phyloP scores from a whole-genome alignment of 2,888 invertebrate genomes.

The Scaptomyza flava region DNA sequence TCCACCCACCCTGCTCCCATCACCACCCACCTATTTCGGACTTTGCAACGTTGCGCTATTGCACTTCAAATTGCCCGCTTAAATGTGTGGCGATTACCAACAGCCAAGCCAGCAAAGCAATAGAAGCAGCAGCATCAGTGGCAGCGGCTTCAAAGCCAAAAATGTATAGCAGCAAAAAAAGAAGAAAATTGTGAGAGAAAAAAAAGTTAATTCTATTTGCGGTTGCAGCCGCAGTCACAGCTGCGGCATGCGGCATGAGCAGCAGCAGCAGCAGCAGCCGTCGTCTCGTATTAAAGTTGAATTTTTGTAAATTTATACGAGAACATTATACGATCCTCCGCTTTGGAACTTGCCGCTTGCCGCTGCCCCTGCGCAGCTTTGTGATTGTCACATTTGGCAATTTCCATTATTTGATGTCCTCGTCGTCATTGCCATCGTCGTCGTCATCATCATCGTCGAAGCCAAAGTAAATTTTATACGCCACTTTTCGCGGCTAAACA shows the following conservation, averaged over 20 bases:
- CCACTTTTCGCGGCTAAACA: constrained; percentile 80
- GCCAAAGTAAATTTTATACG: constrained; percentile 80
- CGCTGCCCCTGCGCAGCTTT: constrained; percentile 63
- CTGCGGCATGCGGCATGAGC: constrained; percentile 4
- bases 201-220: constrained; percentile 77
- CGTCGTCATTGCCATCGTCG: constrained; percentile 28
- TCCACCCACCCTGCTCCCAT: constrained; percentile 3
- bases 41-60: constrained; percentile 58
- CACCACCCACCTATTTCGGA: constrained; percentile 15
- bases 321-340: constrained; percentile 74
- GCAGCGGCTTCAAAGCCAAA: constrained; percentile 51
- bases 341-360: constrained; percentile 26
- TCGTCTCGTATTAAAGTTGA: constrained; percentile 70
- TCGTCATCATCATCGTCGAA: constrained; percentile 58
- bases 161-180: constrained; percentile 28
- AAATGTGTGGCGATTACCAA: constrained; percentile 77
- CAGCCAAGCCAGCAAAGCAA: constrained; percentile 53
- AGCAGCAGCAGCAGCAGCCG: constrained; percentile 43
- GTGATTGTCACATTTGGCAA: constrained; percentile 81
- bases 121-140: constrained; percentile 9
- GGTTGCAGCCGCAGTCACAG: constrained; percentile 57
- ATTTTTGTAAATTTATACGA: constrained; percentile 77
- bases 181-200: not conserved
- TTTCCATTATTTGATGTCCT: constrained; percentile 79
- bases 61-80: constrained; percentile 77